Evolutionary conservation across 1,140 invertebrate genomes (phyloP), one percentile per base, ranked within the genome.

Genomic region (Physella acuta): DNA sequence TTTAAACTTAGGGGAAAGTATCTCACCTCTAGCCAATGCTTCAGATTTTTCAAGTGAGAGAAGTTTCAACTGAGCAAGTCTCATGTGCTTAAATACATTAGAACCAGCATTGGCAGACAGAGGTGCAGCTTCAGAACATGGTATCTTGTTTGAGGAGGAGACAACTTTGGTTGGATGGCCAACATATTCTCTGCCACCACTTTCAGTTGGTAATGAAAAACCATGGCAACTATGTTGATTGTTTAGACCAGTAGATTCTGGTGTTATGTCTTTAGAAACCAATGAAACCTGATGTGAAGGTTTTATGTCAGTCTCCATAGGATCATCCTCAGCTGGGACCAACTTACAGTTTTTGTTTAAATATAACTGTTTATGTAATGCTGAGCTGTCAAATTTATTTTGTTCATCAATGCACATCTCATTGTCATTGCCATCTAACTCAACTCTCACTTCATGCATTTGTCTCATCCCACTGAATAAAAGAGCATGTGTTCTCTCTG

Each of bases 401-500:
- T 55, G 53, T 20, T 24, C 20, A 55, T 55, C 8, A 24, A 14
- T 24, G 8, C 8, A 8, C 8, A 55, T 55, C 53, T 24, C 20
- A 55, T 14, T 55, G 53, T 55, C 53, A 55, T 24, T 55, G 24
- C 53, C 8, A 24, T 5, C 20, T 14, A 24, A 24, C 8, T 8
- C 20, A 20, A 8, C 5, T 24, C 5, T 55, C 20, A 24, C 24
- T 5, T 55, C 53, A 55, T 24, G 53, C 53, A 20, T 8, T 8
- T 55, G 53, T 14, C 28, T 60, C 58, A 60, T 60, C 26, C 58
- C 58, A 60, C 5, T 34, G 33, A 31, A 60, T 28, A 60, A 60
- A 3, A 60, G 24, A 16, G 11, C 33, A 3, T 34, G 58, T 3
- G 58, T 60, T 60, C 33, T 60, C 11, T 60, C 58, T 60, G 58